Conservation (phyloP, 2,888 invertebrate genomes). For the Drosophila cognata region DNA sequence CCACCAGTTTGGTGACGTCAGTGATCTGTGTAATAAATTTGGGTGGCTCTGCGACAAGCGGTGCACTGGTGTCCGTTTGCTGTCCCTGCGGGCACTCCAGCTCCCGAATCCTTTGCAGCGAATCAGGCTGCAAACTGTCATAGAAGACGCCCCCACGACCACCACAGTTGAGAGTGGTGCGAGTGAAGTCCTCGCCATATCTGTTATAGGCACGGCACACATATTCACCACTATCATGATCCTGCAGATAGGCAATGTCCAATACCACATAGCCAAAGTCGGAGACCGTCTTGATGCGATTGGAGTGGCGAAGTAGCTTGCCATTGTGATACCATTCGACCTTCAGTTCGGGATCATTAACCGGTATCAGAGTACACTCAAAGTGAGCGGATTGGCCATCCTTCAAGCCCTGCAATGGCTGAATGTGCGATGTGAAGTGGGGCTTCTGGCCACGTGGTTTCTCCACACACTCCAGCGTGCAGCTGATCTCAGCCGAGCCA, state of each 20-base stretch:
- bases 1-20: slow-evolving; percentile 93
- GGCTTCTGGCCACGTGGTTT: slow-evolving; percentile 94
- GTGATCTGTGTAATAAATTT: slow-evolving; percentile 95
- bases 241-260: slow-evolving; percentile 97
- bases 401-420: slow-evolving; percentile 92
- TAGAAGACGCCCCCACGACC: slow-evolving; percentile 94
- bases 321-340: slow-evolving; percentile 99
- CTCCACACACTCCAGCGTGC: slow-evolving; percentile 92
- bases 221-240: slow-evolving; percentile 96
- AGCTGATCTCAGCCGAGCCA: slow-evolving; percentile 94
- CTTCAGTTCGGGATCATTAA: slow-evolving; percentile 96
- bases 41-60: slow-evolving; percentile 92
- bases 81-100: slow-evolving; percentile 90
- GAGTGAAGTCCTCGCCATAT: slow-evolving; percentile 95
- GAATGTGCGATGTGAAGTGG: slow-evolving; percentile 94
- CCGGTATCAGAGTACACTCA: slow-evolving; percentile 96
- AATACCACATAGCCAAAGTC: slow-evolving; percentile 98
- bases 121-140: slow-evolving; percentile 96
- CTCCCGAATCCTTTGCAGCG: slow-evolving; percentile 94
- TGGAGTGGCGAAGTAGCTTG: slow-evolving; percentile 93
- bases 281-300: slow-evolving; percentile 95
- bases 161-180: slow-evolving; percentile 92
- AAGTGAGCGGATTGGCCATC: slow-evolving; percentile 98
- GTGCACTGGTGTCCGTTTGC: slow-evolving; percentile 87
- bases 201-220: slow-evolving; percentile 96